Conservation (phyloP, 2,113 vertebrate genomes). For the Trematocara marginatum region DNA sequence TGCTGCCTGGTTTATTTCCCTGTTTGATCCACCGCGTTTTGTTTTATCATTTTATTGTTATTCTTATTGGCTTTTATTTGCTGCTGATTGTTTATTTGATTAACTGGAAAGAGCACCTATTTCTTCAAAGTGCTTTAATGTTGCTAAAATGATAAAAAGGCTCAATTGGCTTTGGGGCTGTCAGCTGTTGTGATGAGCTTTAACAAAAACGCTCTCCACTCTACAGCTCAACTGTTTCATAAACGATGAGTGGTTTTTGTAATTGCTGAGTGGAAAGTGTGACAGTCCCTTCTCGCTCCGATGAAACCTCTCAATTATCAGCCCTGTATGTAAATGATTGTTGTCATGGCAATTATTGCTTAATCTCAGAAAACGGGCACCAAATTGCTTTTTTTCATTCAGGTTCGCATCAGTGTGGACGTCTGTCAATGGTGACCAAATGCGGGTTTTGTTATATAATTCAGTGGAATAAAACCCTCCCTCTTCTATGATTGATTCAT, state of each 20-base stretch:
- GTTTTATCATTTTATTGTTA: neutral
- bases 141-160: neutral
- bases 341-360: slow-evolving; percentile 54
- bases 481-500: neutral
- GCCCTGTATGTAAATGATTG: slow-evolving; percentile 36
- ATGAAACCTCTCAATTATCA: slow-evolving; percentile 46
- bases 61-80: neutral
- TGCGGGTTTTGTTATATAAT: neutral
- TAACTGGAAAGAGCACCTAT: neutral
- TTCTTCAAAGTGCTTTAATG: neutral
- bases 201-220: neutral
- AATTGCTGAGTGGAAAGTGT: slow-evolving; percentile 34
- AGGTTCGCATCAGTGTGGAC: neutral
- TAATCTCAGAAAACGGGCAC: slow-evolving; percentile 17
- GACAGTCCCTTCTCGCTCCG: neutral
- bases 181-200: slow-evolving; percentile 13
- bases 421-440: neutral
- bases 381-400: slow-evolving; percentile 37
- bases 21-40: neutral
- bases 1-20: neutral
- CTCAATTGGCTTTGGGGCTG: neutral
- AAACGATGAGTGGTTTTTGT: slow-evolving; percentile 10
- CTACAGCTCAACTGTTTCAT: neutral
- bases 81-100: neutral
- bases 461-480: neutral